Evolutionary conservation across 2,797 vertebrate genomes (phyloP).

Genomic region (Cryptoblepharus egeriae): DNA sequence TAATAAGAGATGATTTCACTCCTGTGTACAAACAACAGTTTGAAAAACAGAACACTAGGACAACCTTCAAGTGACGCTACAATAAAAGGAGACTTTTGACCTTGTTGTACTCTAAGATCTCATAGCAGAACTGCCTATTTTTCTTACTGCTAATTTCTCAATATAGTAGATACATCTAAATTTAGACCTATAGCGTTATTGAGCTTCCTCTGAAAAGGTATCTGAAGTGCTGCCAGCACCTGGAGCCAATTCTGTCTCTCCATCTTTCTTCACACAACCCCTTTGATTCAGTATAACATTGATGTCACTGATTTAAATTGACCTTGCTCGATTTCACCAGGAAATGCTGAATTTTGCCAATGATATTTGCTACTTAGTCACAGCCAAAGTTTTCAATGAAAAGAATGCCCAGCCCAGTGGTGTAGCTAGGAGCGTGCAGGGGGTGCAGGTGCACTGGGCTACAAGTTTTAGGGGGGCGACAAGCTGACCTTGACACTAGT

Average conservation of each 20-base stretch:
- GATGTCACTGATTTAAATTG: constrained; percentile 42
- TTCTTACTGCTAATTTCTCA: constrained; percentile 67
- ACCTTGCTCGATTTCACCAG: constrained; percentile 48
- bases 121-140: constrained; percentile 39
- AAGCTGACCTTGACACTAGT: too few species aligned
- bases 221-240: constrained; percentile 41
- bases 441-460: too few species aligned
- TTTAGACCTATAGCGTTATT: constrained; percentile 67
- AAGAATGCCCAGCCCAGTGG: neutral
- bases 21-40: constrained; percentile 12
- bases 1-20: constrained; percentile 28
- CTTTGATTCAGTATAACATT: constrained; percentile 36
- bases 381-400: constrained; percentile 6
- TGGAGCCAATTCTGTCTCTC: neutral
- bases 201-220: constrained; percentile 49
- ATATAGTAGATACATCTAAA: constrained; percentile 63
- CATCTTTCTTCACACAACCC: constrained; percentile 22
- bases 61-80: neutral
- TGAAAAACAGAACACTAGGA: constrained; percentile 24
- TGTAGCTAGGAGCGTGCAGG: too few species aligned
- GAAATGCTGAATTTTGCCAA: constrained; percentile 42
- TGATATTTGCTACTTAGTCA: constrained; percentile 33
- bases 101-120: constrained; percentile 60
- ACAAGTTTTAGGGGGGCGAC: too few species aligned
- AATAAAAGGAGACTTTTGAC: constrained; percentile 64